Evolutionary conservation across 2,888 invertebrate species (phyloP).

Genomic region (Arctia plantaginis): DNA sequence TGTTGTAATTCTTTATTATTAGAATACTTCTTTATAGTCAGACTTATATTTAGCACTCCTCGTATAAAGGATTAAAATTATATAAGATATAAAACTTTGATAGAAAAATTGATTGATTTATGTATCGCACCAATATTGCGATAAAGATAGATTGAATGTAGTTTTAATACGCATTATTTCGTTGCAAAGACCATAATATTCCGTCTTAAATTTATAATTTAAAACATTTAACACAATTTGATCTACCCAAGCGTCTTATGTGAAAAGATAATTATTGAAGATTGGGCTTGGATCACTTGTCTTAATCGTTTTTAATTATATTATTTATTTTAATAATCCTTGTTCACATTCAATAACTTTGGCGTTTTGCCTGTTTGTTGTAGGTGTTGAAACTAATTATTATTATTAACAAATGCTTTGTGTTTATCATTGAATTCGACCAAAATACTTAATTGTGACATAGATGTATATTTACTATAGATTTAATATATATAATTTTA

Average conservation of each 20-base stretch:
- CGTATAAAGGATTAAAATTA: slow-evolving; percentile 38
- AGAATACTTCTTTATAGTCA: slow-evolving; percentile 42
- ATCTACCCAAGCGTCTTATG: slow-evolving; percentile 20
- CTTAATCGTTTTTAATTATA: slow-evolving; percentile 2
- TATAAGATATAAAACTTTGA: slow-evolving; percentile 45
- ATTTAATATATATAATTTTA: slow-evolving; percentile 38
- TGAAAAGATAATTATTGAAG: slow-evolving; percentile 25
- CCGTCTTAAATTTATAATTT: slow-evolving; percentile 10
- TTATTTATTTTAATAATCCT: neutral
- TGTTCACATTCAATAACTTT: neutral
- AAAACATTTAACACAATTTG: slow-evolving; percentile 7
- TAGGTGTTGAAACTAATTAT: neutral
- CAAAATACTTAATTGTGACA: neutral
- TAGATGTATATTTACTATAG: slow-evolving; percentile 6
- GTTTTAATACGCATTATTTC: slow-evolving; percentile 23
- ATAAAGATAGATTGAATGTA: slow-evolving; percentile 35
- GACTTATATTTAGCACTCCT: slow-evolving; percentile 41
- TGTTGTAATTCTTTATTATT: slow-evolving; percentile 57
- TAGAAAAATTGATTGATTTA: slow-evolving; percentile 50
- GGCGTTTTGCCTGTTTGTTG: slow-evolving; percentile 18
- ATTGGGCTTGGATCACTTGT: slow-evolving; percentile 34
- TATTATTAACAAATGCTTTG: neutral
- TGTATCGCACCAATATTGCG: slow-evolving; percentile 41
- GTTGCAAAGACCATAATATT: slow-evolving; percentile 8
- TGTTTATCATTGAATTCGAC: neutral